Percentiles rank a stretch among this genome's conserved stretches.
Conservation (phyloP, 2,113 vertebrate genomes). For the Grus americana region DNA sequence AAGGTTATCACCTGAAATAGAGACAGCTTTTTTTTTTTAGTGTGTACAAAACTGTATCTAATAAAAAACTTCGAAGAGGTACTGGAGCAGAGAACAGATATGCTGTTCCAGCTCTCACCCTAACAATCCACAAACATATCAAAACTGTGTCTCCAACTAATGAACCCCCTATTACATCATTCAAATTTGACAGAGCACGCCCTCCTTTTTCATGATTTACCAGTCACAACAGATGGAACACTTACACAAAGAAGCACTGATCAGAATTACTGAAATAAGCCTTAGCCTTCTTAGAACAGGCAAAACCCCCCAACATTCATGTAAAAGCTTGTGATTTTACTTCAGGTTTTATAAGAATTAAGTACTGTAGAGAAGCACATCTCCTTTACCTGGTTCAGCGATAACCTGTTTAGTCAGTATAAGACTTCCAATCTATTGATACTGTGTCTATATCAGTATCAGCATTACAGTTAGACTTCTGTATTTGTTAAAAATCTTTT, state of each 20-base stretch:
- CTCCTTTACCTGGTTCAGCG: not conserved
- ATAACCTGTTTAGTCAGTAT: not conserved
- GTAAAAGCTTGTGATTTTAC: not conserved
- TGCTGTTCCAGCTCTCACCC: not conserved
- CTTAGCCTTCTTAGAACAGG: not conserved
- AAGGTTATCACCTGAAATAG: constrained; percentile 82
- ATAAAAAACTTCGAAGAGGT: not conserved
- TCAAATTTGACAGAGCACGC: not conserved
- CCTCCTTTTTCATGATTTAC: not conserved
- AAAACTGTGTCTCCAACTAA: not conserved
- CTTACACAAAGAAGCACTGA: not conserved
- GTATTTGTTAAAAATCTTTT: not conserved
- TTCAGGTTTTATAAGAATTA: not conserved
- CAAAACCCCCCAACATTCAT: not conserved
- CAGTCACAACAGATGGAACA: not conserved
- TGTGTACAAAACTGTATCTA: not conserved
- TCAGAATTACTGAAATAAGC: not conserved
- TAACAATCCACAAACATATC: not conserved
- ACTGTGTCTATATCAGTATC: not conserved
- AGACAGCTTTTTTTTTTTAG: not conserved
- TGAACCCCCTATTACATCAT: not conserved
- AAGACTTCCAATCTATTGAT: not conserved
- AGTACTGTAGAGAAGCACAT: not conserved
- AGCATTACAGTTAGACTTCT: not conserved
- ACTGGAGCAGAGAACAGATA: not conserved